Evolutionary conservation across 2,888 invertebrate species (phyloP).

Genomic region (Conchocele bisecta): DNA sequence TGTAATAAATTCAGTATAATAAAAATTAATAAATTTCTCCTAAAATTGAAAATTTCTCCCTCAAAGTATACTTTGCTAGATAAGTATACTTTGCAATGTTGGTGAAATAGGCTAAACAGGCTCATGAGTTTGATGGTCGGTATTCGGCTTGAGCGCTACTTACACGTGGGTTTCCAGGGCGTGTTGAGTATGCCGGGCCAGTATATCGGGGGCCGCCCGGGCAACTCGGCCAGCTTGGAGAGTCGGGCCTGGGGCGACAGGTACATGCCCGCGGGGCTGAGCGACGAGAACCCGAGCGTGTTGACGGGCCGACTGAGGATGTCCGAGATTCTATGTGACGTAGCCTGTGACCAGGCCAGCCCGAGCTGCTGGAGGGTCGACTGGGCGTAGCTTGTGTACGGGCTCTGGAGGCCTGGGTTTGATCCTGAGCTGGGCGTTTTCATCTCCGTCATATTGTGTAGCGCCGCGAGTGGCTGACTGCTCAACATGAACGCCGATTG

Average conservation of each 20-base stretch:
- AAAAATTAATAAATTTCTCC: too few species aligned
- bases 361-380: constrained; percentile 64
- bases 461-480: constrained; percentile 92
- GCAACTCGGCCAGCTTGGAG: constrained; percentile 82
- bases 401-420: constrained; percentile 52
- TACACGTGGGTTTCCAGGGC: constrained; percentile 84
- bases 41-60: too few species aligned
- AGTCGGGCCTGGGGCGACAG: constrained; percentile 83
- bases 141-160: constrained; percentile 19
- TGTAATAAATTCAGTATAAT: too few species aligned
- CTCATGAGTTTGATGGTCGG: too few species aligned
- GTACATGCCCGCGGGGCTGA: constrained; percentile 84
- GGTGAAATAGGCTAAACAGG: too few species aligned
- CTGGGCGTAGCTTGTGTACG: constrained; percentile 60
- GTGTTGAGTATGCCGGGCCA: constrained; percentile 98
- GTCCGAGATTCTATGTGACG: constrained; percentile 98
- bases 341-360: constrained; percentile 82
- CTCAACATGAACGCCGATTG: constrained; percentile 85
- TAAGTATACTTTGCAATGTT: too few species aligned
- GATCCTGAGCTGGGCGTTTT: constrained; percentile 83
- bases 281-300: constrained; percentile 69
- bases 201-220: constrained; percentile 86
- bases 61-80: too few species aligned
- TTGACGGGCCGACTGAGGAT: constrained; percentile 91
- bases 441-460: constrained; percentile 95